Conservation (phyloP, 2,888 invertebrate species). For the Lycocerus yunnanus region DNA sequence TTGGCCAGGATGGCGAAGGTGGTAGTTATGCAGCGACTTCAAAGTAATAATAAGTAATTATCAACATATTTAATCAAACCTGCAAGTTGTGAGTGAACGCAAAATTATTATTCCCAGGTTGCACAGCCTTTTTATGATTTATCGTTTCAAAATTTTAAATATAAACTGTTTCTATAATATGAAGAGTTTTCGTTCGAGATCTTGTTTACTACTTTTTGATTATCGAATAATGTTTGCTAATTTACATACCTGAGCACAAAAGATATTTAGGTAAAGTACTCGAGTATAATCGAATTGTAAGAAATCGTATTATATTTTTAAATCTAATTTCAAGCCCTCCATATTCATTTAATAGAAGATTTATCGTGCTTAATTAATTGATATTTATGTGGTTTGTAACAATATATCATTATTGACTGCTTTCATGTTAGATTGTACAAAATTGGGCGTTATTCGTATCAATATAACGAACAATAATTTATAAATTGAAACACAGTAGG, state of each 20-base stretch:
- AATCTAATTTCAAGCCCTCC: not conserved
- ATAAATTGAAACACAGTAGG: no score
- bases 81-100: no score
- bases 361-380: not conserved
- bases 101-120: no score
- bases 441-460: not conserved
- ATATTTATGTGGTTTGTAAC: not conserved
- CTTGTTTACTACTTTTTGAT: not conserved
- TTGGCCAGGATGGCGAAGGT: no score
- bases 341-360: not conserved
- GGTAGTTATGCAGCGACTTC: no score
- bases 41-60: no score
- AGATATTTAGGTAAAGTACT: not conserved
- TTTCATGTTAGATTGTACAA: not conserved
- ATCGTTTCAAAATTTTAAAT: no score
- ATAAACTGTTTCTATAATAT: not conserved
- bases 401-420: not conserved
- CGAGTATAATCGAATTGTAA: not conserved
- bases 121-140: no score
- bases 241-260: not conserved
- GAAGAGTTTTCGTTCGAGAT: not conserved
- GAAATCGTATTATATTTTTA: not conserved
- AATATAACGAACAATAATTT: no score
- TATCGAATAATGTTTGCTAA: not conserved
- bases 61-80: no score